Conservation (phyloP, 2,888 invertebrate species). For the Andrena chrysosceles region DNA sequence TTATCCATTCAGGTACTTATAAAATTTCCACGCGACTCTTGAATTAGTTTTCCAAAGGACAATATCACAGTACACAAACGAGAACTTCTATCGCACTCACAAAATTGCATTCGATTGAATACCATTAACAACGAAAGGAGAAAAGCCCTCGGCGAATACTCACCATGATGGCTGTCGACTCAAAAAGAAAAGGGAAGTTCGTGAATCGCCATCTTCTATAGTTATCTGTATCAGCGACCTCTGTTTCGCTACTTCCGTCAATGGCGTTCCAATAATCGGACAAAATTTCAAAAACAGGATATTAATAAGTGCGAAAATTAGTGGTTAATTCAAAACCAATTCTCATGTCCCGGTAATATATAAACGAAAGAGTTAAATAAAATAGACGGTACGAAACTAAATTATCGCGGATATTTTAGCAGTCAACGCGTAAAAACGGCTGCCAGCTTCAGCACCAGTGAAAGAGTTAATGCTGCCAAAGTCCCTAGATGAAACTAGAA, state of each 20-base stretch:
- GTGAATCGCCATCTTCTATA: constrained; percentile 27
- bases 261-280: background rate
- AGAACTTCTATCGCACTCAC: constrained; percentile 7
- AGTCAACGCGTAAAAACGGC: too few relatives aligned
- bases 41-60: background rate
- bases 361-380: background rate
- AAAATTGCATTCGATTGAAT: background rate
- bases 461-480: too few relatives aligned
- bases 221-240: constrained; percentile 20
- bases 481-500: too few relatives aligned
- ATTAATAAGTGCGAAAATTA: background rate
- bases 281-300: background rate
- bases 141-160: constrained; percentile 68
- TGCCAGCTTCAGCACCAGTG: too few relatives aligned
- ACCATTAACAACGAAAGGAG: background rate
- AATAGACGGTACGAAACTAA: background rate
- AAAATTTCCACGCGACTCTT: background rate
- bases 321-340: background rate
- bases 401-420: too few relatives aligned
- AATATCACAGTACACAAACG: background rate
- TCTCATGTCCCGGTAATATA: background rate
- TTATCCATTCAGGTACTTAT: constrained; percentile 19
- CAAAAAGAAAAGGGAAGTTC: constrained; percentile 80
- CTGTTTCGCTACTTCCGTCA: constrained; percentile 44
- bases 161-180: constrained; percentile 83